Conservation (phyloP, 2,113 vertebrate species). For the Chionodraco myersi region DNA sequence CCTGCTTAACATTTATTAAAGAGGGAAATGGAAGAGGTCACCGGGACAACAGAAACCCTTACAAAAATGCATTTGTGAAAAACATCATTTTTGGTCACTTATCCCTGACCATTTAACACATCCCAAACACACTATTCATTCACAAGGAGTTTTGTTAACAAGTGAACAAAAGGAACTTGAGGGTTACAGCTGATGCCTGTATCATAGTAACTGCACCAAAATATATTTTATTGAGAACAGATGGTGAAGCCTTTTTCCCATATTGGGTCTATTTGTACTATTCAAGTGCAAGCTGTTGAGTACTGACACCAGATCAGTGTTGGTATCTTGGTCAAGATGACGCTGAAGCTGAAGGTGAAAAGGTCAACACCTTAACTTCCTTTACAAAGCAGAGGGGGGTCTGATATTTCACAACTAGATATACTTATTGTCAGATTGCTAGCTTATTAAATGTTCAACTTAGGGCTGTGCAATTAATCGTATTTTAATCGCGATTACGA, state of each 20-base stretch:
- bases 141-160: not conserved
- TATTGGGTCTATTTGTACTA: not conserved
- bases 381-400: slow-evolving; percentile 46
- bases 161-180: not conserved
- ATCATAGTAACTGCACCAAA: not conserved
- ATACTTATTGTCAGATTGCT: slow-evolving; percentile 58
- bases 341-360: slow-evolving; percentile 52
- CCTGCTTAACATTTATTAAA: slow-evolving; percentile 40
- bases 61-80: not conserved
- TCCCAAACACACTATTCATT: not conserved
- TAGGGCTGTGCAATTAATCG: no score
- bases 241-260: not conserved
- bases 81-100: not conserved
- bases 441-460: slow-evolving; percentile 79
- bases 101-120: not conserved
- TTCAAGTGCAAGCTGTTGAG: not conserved
- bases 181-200: not conserved
- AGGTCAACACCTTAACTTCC: slow-evolving; percentile 67
- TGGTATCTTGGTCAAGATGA: not conserved
- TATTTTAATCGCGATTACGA: no score
- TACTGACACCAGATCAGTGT: not conserved
- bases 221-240: not conserved
- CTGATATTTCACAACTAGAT: slow-evolving; percentile 37
- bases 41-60: not conserved
- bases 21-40: not conserved